Evolutionary conservation across 2,113 vertebrate genomes (phyloP).

Genomic region (Chaetodon trifascialis): DNA sequence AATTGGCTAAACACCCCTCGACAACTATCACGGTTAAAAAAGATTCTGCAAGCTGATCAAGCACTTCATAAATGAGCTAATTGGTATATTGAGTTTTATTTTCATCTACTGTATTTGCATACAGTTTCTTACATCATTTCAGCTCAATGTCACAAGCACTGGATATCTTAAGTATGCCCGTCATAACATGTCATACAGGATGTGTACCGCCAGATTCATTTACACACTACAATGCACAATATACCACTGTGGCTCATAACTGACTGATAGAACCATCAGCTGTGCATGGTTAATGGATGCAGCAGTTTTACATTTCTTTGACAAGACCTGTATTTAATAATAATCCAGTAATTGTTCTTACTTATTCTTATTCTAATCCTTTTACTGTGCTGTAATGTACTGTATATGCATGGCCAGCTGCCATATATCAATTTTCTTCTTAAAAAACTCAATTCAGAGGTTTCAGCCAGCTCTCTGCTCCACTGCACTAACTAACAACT

Average conservation of each 20-base stretch:
- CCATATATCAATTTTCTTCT: background rate
- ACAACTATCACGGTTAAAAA: background rate
- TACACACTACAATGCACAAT: background rate
- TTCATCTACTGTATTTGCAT: background rate
- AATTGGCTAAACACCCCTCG: background rate
- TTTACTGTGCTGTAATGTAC: background rate
- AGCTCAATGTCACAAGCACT: background rate
- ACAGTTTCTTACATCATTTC: background rate
- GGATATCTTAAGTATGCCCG: background rate
- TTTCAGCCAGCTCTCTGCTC: background rate
- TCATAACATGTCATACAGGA: background rate
- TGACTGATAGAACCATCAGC: background rate
- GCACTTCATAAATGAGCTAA: background rate
- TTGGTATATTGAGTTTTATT: background rate
- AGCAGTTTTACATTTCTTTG: slow-evolving; percentile 1
- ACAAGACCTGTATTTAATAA: background rate
- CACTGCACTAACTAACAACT: background rate
- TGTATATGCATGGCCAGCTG: background rate
- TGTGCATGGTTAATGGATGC: background rate
- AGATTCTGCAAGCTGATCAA: background rate
- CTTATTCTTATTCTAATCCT: slow-evolving; percentile 17
- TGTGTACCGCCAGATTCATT: background rate
- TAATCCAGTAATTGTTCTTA: slow-evolving; percentile 26
- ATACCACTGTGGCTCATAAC: background rate
- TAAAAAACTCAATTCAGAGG: slow-evolving; percentile 1